These are phyloP conservation scores for Brachionus koreanus DNA, from an alignment of 1,140 invertebrate species.

Conservation along the genomic window DNA sequence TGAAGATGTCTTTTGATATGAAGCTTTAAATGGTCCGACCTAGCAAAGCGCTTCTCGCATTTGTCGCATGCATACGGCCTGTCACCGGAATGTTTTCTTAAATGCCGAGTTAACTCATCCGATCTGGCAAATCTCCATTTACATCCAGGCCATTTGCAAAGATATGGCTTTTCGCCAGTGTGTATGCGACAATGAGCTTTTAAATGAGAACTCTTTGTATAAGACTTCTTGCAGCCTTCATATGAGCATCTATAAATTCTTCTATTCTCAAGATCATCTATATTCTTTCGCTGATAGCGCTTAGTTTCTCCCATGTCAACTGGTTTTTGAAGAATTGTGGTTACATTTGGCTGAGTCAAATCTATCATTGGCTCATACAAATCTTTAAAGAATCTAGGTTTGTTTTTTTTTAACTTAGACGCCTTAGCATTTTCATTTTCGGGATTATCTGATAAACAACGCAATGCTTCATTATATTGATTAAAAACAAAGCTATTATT, in stretches of 20 bases:
- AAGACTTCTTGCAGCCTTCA: conserved; percentile 68
- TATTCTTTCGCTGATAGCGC: conserved; percentile 17
- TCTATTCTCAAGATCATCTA: neutral
- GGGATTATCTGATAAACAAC: neutral
- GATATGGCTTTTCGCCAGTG: conserved; percentile 69
- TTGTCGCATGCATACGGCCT: conserved; percentile 94
- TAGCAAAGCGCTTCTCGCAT: conserved; percentile 83
- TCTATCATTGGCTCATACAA: conserved; percentile 16
- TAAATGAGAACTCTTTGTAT: conserved; percentile 70
- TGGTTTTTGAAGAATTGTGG: conserved; percentile 3
- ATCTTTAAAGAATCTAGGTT: neutral
- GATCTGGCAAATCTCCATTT: conserved; percentile 78
- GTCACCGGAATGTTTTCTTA: conserved; percentile 89
- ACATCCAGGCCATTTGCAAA: conserved; percentile 77
- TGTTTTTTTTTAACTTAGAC: neutral
- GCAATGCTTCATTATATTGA: neutral
- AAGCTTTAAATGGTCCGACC: conserved; percentile 89
- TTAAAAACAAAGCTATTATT: too few relatives aligned
- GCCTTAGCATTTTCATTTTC: neutral
- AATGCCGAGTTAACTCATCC: conserved; percentile 50
- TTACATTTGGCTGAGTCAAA: conserved; percentile 26
- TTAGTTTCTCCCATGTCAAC: conserved; percentile 25
- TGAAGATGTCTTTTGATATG: conserved; percentile 82
- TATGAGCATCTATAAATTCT: conserved; percentile 52
- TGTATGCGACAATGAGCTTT: conserved; percentile 66